Base-by-base conservation (phyloP, 37 sponge, comb jelly and placozoan species). In the Ianthella basta region DNA sequence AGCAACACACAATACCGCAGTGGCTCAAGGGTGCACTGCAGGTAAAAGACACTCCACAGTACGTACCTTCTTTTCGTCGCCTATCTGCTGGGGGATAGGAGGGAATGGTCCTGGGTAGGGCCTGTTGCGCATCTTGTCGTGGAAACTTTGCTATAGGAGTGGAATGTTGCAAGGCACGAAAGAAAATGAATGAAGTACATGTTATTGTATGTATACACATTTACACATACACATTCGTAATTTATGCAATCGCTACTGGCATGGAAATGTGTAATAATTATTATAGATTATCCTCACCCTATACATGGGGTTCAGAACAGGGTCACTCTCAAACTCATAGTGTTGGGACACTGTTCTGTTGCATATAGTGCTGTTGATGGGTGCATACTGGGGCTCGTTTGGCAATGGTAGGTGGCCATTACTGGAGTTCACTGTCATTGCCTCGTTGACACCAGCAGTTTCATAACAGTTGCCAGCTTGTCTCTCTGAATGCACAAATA, bases 261-360 rank as follows among this genome's bases (percentile, higher is more conserved):
- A n/a, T n/a, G n/a, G n/a, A 44, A 44, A 44, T 44, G 50, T 75
- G 37, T 15, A 75, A 41, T 23, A 53, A 24, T n/a, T 6, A 72
- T 40, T 66, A 72, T 15, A 8, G 8, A 72, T n/a, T n/a, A n/a
- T 3, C 27, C 78, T 75, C 10, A 75, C 78, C 78, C 78, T 75
- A 24, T 75, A 75, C 44, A 75, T 44, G 0, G 78, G 78, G 37
- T 75, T 75, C 12, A 44, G 78, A 41, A 75, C 78, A 14, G 78
- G 78, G 21, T 24, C 37, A 36, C 54, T 75, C 15, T 75, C 78
- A 41, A 75, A 75, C 25, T 75, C 78, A 12, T 75, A 75, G 25
- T 75, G 78, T 24, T 44, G 78, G 2, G 78, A 75, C n/a, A 24
- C 44, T 36, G n/a, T 24, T 53, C 50, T 39, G 0, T 44, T 53